phyloP scores from a whole-genome alignment of 1,140 invertebrate genomes.

The Ostrea edulis region DNA sequence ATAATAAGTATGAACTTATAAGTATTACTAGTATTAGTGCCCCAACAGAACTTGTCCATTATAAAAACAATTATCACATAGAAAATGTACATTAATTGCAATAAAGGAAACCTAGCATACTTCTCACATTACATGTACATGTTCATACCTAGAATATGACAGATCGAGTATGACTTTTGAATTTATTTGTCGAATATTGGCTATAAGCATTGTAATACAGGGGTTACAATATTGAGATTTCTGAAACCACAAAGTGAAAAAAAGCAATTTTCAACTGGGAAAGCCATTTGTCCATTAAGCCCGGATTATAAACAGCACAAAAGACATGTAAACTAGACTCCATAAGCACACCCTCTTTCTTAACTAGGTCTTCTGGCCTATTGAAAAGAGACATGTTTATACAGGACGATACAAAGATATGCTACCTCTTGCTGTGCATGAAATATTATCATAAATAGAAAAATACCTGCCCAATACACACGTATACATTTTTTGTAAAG shows the following conservation, averaged over 20 bases:
- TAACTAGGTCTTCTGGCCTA: neutral
- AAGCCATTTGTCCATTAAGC: neutral
- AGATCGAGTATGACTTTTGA: too few relatives aligned
- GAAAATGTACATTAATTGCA: too few relatives aligned
- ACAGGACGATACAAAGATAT: neutral
- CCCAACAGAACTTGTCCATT: too few relatives aligned
- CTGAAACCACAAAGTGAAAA: slow-evolving; percentile 10
- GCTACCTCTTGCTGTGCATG: slow-evolving; percentile 16
- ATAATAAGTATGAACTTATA: too few relatives aligned
- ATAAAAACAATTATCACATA: too few relatives aligned
- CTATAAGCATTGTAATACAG: neutral
- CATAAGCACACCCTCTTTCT: neutral
- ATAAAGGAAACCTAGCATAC: too few relatives aligned
- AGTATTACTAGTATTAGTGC: too few relatives aligned
- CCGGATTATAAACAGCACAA: neutral
- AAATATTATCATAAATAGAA: slow-evolving; percentile 25
- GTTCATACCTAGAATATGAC: too few relatives aligned
- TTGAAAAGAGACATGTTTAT: neutral
- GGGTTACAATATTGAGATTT: neutral
- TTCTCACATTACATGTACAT: too few relatives aligned
- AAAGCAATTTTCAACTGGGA: neutral
- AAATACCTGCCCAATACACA: neutral
- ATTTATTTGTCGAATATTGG: neutral
- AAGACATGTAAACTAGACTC: slow-evolving; percentile 7
- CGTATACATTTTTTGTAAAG: neutral